A percentile compares a stretch with the other conserved stretches of the same genome.
Conservation (phyloP, 2,888 invertebrate species). For the Sarcophaga caerulescens region DNA sequence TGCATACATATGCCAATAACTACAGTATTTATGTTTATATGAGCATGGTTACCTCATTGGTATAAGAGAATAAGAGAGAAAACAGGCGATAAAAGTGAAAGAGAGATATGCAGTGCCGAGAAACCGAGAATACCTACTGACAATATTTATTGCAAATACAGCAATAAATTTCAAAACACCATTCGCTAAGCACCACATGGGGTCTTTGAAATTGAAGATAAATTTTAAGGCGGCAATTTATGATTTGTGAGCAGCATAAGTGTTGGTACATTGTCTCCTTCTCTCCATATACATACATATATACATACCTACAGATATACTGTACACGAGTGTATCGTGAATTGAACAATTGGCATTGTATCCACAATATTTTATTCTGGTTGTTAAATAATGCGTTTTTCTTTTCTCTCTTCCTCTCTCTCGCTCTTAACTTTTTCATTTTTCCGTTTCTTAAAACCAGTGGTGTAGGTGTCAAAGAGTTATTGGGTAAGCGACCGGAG, state of each 20-base stretch:
- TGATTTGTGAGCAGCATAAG: conserved; percentile 77
- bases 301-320: too few species aligned
- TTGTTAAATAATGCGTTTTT: conserved; percentile 36
- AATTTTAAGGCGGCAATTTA: conserved; percentile 82
- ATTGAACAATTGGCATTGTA: conserved; percentile 65
- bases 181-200: conserved; percentile 73
- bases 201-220: conserved; percentile 79
- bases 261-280: conserved; percentile 65
- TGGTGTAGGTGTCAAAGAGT: conserved; percentile 46
- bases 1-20: conserved; percentile 11
- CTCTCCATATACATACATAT: too few species aligned
- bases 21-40: conserved; percentile 1
- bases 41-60: conserved; percentile 20
- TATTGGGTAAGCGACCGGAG: neutral
- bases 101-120: neutral
- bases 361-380: conserved; percentile 31
- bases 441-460: conserved; percentile 20
- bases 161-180: conserved; percentile 77
- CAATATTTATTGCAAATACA: conserved; percentile 79
- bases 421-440: too few species aligned
- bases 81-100: neutral
- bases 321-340: conserved; percentile 8
- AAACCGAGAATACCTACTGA: conserved; percentile 70
- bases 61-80: neutral
- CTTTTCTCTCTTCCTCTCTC: neutral